These are phyloP conservation scores for Telenomus remus DNA, from an alignment of 1,140 invertebrate species.

Conservation along the genomic window DNA sequence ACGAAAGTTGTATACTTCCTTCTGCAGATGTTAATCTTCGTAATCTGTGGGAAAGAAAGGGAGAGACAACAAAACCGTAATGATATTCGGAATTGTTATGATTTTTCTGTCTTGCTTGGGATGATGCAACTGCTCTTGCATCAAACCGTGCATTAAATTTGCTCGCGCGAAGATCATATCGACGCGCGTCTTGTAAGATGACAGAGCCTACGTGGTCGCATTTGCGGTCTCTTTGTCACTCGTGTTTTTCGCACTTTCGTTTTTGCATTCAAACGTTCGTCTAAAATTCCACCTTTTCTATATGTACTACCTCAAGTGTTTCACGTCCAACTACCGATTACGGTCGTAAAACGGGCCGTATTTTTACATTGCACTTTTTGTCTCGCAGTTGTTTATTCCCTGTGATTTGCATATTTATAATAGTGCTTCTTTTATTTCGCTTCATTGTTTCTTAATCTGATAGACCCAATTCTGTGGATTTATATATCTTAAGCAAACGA, in stretches of 20 bases:
- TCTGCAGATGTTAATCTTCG: conserved; percentile 64
- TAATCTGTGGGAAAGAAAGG: conserved; percentile 58
- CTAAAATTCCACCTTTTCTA: too few relatives aligned
- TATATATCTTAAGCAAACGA: conserved; percentile 10
- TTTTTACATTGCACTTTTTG: background rate
- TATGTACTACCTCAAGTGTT: too few relatives aligned
- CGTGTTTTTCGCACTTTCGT: background rate
- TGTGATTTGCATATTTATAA: background rate
- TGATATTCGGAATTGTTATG: conserved; percentile 57
- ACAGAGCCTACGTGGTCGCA: conserved; percentile 6
- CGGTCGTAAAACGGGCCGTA: too few relatives aligned
- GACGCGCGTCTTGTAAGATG: conserved; percentile 11
- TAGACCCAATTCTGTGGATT: background rate
- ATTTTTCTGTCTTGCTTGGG: conserved; percentile 44
- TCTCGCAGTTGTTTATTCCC: too few relatives aligned
- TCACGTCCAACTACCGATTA: too few relatives aligned
- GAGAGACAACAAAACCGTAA: conserved; percentile 41
- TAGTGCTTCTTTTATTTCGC: background rate
- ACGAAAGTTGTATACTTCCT: conserved; percentile 65
- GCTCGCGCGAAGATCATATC: conserved; percentile 40
- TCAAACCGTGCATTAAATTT: conserved; percentile 46
- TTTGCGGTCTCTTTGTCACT: background rate
- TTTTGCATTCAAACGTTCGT: background rate
- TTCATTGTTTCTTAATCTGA: too few relatives aligned
- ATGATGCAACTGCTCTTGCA: conserved; percentile 41